Conservation (phyloP, 2,113 vertebrate genomes). For the Mus pahari region DNA sequence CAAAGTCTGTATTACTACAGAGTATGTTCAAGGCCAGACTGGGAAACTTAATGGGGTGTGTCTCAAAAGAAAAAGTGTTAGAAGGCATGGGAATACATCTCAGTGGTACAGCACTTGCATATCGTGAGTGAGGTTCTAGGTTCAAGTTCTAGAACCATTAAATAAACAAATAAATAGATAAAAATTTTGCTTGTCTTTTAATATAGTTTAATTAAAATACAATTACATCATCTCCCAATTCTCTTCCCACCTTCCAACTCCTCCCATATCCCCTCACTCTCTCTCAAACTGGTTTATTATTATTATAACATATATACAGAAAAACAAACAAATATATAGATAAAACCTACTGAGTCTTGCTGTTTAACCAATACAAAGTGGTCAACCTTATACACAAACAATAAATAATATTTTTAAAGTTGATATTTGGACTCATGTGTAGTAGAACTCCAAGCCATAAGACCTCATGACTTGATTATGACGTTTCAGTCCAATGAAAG, state of each 20-base stretch:
- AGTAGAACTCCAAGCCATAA: slow-evolving; percentile 51
- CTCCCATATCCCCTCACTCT: not conserved
- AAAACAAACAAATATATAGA: not conserved
- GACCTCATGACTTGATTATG: not conserved
- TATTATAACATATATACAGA: not conserved
- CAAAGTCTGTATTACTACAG: not conserved
- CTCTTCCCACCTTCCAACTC: not conserved
- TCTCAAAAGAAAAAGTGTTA: not conserved
- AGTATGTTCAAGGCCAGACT: not conserved
- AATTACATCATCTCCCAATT: not conserved
- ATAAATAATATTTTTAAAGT: not conserved
- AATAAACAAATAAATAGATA: not conserved
- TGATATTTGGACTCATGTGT: slow-evolving; percentile 22
- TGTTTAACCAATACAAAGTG: not conserved
- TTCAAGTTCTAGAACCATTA: not conserved
- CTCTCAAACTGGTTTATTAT: not conserved
- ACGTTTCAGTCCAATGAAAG: slow-evolving; percentile 33
- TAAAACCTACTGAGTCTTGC: not conserved
- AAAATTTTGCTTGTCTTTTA: not conserved
- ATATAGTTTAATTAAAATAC: not conserved
- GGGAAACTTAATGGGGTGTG: not conserved
- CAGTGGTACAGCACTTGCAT: not conserved
- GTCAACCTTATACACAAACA: not conserved
- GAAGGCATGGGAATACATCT: not conserved
- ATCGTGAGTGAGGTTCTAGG: not conserved